Conservation (phyloP, 2,113 vertebrate genomes). For the Phylloscopus trochilus region DNA sequence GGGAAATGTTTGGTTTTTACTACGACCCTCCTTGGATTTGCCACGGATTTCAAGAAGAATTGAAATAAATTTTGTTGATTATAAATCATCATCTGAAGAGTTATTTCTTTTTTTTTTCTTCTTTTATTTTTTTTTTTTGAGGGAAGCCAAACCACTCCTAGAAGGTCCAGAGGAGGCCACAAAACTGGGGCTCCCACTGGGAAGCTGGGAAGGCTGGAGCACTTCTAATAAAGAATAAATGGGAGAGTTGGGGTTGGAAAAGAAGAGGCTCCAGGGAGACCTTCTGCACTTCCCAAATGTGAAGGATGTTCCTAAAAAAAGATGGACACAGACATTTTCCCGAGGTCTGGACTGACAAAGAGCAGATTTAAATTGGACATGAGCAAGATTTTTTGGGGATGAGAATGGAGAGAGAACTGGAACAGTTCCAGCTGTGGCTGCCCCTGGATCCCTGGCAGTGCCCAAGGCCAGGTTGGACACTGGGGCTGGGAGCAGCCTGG, state of each 20-base stretch:
- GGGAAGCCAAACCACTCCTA: neutral
- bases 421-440: neutral
- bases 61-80: neutral
- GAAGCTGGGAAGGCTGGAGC: neutral
- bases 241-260: neutral
- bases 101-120: too few relatives aligned
- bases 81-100: neutral
- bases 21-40: neutral
- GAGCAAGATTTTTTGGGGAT: neutral
- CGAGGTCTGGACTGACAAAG: neutral
- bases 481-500: neutral
- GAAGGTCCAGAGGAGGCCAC: neutral
- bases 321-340: neutral
- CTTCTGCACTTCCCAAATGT: neutral
- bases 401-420: neutral
- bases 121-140: neutral
- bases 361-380: neutral
- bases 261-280: neutral
- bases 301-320: neutral
- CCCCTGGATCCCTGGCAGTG: neutral
- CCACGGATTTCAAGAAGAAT: constrained; percentile 2
- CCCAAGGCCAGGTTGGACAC: fast-evolving
- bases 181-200: neutral
- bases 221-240: neutral
- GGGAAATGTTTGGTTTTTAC: constrained; percentile 27